These are phyloP conservation scores for Dryas iulia DNA, from an alignment of 1,140 invertebrate species.

Conservation along the genomic window DNA sequence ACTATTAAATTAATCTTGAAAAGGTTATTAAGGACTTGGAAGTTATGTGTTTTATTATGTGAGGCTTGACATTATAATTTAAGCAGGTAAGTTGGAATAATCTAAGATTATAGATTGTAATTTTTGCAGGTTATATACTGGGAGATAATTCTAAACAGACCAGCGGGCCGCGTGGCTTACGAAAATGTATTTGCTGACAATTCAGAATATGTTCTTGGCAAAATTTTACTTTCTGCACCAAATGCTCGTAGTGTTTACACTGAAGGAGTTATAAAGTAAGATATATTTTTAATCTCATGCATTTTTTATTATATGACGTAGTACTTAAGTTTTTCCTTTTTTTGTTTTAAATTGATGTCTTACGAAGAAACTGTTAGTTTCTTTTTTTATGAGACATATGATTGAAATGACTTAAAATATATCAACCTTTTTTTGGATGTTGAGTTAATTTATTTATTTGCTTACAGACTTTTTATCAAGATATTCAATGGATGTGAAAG, in stretches of 20 bases:
- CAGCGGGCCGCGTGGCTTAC: conserved; percentile 89
- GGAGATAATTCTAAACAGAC: conserved; percentile 90
- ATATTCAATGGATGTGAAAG: conserved; percentile 70
- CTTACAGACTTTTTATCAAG: conserved; percentile 69
- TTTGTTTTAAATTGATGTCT: too few species aligned
- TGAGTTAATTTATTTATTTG: background rate
- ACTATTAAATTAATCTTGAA: too few species aligned
- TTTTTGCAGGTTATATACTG: conserved; percentile 84
- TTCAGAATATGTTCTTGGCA: conserved; percentile 86
- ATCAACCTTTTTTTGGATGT: too few species aligned
- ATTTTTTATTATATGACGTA: too few species aligned
- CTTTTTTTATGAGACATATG: too few species aligned
- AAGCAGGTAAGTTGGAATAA: too few species aligned
- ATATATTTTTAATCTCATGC: too few species aligned
- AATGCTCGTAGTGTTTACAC: conserved; percentile 84
- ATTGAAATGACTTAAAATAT: background rate
- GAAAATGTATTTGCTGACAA: conserved; percentile 88
- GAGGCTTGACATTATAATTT: too few species aligned
- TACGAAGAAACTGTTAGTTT: too few species aligned
- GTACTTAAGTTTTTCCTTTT: too few species aligned
- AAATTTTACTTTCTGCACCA: conserved; percentile 88
- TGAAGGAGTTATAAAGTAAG: conserved; percentile 84
- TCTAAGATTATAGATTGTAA: background rate
- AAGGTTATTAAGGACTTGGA: too few species aligned
- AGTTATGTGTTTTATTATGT: too few species aligned